Base-by-base conservation (phyloP, 2,797 vertebrate genomes). In the Pterois miles region DNA sequence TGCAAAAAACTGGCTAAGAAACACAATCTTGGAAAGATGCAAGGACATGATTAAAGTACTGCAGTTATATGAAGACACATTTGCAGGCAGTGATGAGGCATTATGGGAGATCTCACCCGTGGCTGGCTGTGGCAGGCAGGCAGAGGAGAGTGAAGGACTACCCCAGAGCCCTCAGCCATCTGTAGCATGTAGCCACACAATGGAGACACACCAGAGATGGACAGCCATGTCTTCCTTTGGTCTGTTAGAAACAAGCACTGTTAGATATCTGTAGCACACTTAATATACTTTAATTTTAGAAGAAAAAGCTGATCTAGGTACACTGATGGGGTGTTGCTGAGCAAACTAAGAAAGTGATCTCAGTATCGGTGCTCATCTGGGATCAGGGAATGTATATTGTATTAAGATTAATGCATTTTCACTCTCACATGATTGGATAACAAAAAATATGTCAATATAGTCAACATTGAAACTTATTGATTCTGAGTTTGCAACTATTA, bases 81-180 rank as follows among this genome's bases (percentile, higher is more conserved):
- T 68, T 22, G 22, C 27, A 43, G 56, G 29, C 54, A 27, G 13
- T 27, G 48, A 56, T 1, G 0, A 76, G 29, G 27, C 14, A 54
- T 43, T 33, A 31, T 16, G 12, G 36, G 76, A 18, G 31, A 20
- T 38, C 90, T 94, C 60, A 95, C 95, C 87, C 16, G 48, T 62
- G 34, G 22, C 29, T 82, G 60, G 29, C 90, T 92, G 90, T 95
- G 92, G 69, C 95, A 96, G 57, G 92, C 84, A 63, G 93, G 95
- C 62, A 95, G 83, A 48, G 94, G 94, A 74, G 94, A 90, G 29
- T 83, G 81, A 65, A 96, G 63, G 40, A 82, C 74, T 57, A 94
- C 84, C 4, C 85, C 88, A 16, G 33, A 69, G 22, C 25, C 71
- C 34, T 69, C 52, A 31, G 63, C 40, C 53, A 6, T 74, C 60